These are phyloP conservation scores for Coluber constrictor DNA, from an alignment of 2,797 vertebrate genomes.

Conservation along the genomic window DNA sequence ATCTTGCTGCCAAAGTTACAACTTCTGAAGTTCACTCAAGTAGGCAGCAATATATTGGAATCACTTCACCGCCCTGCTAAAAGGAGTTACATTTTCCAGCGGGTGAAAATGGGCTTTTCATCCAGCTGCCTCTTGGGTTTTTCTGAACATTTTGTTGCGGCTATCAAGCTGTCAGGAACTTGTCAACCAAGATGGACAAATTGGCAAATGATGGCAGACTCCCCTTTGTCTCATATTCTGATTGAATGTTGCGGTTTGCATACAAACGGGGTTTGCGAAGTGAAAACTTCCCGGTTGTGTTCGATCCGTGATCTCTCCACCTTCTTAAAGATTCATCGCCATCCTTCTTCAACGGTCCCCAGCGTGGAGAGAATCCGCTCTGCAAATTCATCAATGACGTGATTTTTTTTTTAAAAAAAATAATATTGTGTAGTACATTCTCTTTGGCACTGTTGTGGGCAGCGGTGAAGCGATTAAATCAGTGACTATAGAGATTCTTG, in stretches of 20 bases:
- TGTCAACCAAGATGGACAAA: not conserved
- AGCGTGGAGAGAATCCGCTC: no score
- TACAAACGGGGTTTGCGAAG: not conserved
- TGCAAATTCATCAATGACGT: not conserved
- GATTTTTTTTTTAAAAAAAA: not conserved
- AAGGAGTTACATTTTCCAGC: not conserved
- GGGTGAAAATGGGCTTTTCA: not conserved
- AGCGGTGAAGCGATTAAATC: not conserved
- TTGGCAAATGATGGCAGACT: not conserved
- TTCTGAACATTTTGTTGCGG: not conserved
- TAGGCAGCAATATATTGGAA: not conserved
- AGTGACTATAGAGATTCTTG: no score
- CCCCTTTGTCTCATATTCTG: not conserved
- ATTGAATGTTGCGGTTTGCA: not conserved
- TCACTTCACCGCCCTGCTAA: slow-evolving; percentile 13
- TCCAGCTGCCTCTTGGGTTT: not conserved
- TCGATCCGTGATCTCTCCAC: not conserved
- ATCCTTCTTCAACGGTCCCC: not conserved
- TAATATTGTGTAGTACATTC: not conserved
- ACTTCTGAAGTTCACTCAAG: not conserved
- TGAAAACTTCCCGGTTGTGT: not conserved
- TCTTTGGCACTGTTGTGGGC: not conserved
- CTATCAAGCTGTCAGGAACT: not conserved
- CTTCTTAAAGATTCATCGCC: not conserved
- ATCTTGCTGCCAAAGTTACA: not conserved